Evolutionary conservation across 2,888 invertebrate species (phyloP).

Genomic region (Plagodis dolabraria): DNA sequence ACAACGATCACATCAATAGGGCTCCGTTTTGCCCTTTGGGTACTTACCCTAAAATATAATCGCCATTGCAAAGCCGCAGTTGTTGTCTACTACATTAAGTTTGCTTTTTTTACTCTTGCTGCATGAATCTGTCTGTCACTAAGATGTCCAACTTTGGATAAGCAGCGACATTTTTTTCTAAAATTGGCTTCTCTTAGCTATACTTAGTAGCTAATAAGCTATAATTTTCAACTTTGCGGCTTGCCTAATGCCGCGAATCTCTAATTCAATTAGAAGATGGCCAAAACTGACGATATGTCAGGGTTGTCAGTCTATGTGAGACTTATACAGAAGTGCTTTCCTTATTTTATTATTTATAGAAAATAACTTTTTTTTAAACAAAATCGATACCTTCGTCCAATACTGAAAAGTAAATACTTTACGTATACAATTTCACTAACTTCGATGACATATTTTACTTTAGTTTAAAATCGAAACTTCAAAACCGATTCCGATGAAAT

Average conservation of each 20-base stretch:
- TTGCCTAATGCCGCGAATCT: conserved; percentile 58
- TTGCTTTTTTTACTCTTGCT: not conserved
- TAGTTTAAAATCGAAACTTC: no score
- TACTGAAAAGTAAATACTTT: no score
- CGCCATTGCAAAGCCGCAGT: no score
- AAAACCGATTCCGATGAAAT: no score
- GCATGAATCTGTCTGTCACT: conserved; percentile 25
- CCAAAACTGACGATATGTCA: conserved; percentile 11
- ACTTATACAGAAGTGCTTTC: not conserved
- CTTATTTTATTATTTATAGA: no score
- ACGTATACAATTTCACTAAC: no score
- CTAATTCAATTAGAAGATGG: conserved; percentile 63
- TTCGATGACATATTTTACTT: no score
- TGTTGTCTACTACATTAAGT: conserved; percentile 2
- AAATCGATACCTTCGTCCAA: no score
- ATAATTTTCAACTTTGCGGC: conserved; percentile 67
- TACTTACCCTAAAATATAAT: no score
- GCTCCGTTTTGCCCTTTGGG: no score
- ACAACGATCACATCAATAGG: no score
- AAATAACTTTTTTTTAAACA: no score
- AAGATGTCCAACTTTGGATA: conserved; percentile 7
- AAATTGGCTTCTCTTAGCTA: conserved; percentile 46
- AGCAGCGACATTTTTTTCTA: conserved; percentile 46
- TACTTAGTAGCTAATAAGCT: conserved; percentile 47
- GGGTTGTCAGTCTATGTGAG: conserved; percentile 24